Evolutionary conservation across 2,797 vertebrate genomes (phyloP), one percentile per base, ranked within the genome.

Genomic region (Characodon lateralis): DNA sequence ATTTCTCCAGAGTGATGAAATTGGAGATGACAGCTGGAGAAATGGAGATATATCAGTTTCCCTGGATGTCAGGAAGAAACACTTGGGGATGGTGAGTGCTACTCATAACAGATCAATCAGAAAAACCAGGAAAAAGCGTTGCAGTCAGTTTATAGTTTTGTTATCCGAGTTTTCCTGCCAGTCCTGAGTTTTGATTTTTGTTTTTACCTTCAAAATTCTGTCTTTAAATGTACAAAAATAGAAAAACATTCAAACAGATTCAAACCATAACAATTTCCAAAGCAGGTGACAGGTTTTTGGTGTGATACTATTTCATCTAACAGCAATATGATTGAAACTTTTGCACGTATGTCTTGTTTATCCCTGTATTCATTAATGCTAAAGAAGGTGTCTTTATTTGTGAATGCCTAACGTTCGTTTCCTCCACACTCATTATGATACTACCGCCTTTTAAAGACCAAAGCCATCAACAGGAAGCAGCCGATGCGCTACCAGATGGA

Each of bases 1-100:
- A 90, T 99, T 99, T 89, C 96, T 99, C 53, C 92, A 98, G 90
- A 99, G 98, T 71, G 98, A 99, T 77, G 98, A 99, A 95, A 99
- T 99, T 65, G 97, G 97, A 76, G 97, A 97, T 18, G 98, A 99
- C 93, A 97, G 95, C 93, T 98, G 97, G 96, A 95, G 96, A 84
- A 96, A 96, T 0, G 97, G 95, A 8, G 97, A 99, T 74, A 93
- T 95, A 59, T 82, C 94, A 2, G 82, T 96, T 80, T 86, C 95
- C 43, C 94, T 97, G 48, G 97, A 98, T 72, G 92, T 96, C 7
- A 96, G 96, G 85, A 97, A 96, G 86, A 99, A 99, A 84, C 96
- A 96, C 83, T 79, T 93, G 0, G 97, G 96, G 68, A 86, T 93
- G 75, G 98, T 98, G 95, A 97, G 97, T 95, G 77, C n/a, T 66